A percentile compares a stretch with the other conserved stretches of the same genome.
Evolutionary conservation across 2,888 invertebrate genomes (phyloP).

Genomic region (Cosmia trapezina): DNA sequence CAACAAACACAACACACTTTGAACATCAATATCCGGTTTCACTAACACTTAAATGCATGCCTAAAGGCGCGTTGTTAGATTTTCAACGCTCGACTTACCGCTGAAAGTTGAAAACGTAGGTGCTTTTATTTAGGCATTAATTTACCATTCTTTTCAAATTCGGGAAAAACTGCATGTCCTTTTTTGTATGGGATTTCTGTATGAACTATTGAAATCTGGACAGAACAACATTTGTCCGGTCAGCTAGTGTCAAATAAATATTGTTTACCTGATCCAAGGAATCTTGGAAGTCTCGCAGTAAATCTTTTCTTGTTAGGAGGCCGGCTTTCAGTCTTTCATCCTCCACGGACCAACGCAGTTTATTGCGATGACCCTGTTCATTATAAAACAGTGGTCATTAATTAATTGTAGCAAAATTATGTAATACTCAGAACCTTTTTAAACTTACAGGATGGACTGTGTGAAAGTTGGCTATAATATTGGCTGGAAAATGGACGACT

Average conservation of each 20-base stretch:
- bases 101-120: neutral
- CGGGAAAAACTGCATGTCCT: too few relatives aligned
- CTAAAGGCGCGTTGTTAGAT: neutral
- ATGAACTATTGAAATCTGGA: neutral
- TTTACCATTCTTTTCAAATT: too few relatives aligned
- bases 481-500: neutral
- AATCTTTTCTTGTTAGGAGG: constrained; percentile 82
- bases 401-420: neutral
- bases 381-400: neutral
- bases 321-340: constrained; percentile 83
- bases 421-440: neutral
- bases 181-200: neutral
- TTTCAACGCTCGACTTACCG: neutral
- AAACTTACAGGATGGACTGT: too few relatives aligned
- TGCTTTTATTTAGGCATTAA: neutral
- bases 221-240: neutral
- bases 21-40: neutral
- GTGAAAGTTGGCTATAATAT: neutral
- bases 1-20: too few relatives aligned
- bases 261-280: constrained; percentile 81
- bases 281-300: constrained; percentile 85
- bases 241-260: constrained; percentile 6
- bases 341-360: constrained; percentile 81
- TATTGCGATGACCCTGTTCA: constrained; percentile 80
- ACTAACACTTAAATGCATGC: neutral